These are phyloP conservation scores for Erythrolamprus reginae DNA, from an alignment of 2,113 vertebrate species.

Conservation along the genomic window DNA sequence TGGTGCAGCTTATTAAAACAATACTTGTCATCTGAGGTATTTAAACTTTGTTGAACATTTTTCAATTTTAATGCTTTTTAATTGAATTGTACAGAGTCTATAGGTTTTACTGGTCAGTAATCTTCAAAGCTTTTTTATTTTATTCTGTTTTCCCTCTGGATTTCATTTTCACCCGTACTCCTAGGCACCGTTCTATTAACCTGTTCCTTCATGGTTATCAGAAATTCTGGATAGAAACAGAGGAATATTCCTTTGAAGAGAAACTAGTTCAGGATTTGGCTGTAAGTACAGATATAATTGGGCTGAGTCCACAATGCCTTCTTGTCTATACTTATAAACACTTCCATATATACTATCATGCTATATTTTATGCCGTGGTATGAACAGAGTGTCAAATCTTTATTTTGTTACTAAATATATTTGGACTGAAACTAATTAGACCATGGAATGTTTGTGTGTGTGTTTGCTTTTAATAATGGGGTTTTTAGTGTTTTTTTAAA, in stretches of 20 bases:
- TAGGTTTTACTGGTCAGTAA: conserved; percentile 85
- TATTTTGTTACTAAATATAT: conserved; percentile 8
- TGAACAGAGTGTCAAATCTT: neutral
- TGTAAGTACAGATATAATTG: conserved; percentile 86
- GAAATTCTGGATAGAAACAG: conserved; percentile 99
- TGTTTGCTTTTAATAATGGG: no score
- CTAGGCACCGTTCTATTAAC: conserved; percentile 99
- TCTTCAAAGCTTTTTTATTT: conserved; percentile 65
- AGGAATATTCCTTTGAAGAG: conserved; percentile 99
- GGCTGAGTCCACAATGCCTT: conserved; percentile 41
- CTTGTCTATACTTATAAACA: conserved; percentile 28
- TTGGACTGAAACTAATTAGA: conserved; percentile 23
- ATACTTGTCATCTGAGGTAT: neutral
- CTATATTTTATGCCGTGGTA: conserved; percentile 23
- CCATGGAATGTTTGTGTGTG: no score
- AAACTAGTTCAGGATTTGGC: conserved; percentile 99
- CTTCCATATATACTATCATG: neutral
- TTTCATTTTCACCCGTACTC: conserved; percentile 79
- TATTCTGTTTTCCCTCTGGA: conserved; percentile 76
- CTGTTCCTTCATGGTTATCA: conserved; percentile 99
- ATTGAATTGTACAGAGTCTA: conserved; percentile 76
- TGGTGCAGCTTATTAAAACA: neutral
- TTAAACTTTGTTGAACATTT: neutral
- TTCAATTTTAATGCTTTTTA: conserved; percentile 50
- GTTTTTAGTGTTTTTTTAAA: no score